Evolutionary conservation across 1,140 invertebrate genomes (phyloP), one percentile per base, ranked within the genome.

Genomic region (Bombyx mandarina): DNA sequence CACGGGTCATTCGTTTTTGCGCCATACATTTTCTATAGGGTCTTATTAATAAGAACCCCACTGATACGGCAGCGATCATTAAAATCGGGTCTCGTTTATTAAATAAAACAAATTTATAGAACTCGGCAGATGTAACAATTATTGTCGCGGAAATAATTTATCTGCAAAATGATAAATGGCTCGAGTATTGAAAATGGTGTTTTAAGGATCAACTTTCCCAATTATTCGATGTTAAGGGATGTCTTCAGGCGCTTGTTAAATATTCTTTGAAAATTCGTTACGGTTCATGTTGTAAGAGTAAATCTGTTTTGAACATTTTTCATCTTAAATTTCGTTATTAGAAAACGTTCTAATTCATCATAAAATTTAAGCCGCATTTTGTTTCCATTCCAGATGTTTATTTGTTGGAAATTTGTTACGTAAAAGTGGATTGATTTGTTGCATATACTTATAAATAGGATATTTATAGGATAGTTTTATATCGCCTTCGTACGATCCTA

Each of bases 31-130:
- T 70, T 74, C 68, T 70, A 75, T 74, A 55, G 66, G 52, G 65
- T 66, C 71, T 73, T 75, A 78, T 77, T 79, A 78, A 77, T 79
- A 82, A 77, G 69, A 62, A 61, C 61, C 65, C 62, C 50, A 61
- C 61, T 52, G 57, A 45, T 12, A 50, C 5, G 45, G 62, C 66
- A 66, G 64, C 72, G 70, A 65, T 61, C 65, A 61, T 66, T 72
- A 58, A 58, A 43, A 35, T 35, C 26, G 26, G 1, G 26, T 1
- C 4, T 35, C 26, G 26, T 35, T 35, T 5, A 35, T 35, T 35
- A 35, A 35, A 35, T 35, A 35, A 35, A 35, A 35, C 26, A 35
- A 35, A 35, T 35, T 35, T 35, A 35, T 35, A 35, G 26, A 35
- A 35, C 26, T 35, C 26, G 26, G 12, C 60, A 35, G 48, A 18